Evolutionary conservation across 2,113 vertebrate genomes (phyloP), one percentile per base, ranked within the genome.

Genomic region (Amphilophus citrinellus): DNA sequence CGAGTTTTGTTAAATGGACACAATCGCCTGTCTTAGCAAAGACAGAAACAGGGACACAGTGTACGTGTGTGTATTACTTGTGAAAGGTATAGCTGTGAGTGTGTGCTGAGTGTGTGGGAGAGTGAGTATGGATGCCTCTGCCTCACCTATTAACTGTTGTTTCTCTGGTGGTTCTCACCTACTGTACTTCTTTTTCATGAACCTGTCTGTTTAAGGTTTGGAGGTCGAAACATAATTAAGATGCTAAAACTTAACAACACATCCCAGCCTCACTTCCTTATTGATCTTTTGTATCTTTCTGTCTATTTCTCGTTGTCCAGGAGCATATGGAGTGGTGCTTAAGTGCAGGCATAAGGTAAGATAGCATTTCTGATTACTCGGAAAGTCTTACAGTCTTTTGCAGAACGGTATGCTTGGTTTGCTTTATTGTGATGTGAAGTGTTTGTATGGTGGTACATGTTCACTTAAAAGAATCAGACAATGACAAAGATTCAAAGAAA

Each of bases 261-360:
- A 15, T 84, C 61, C 71, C 37, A 61, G 35, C 47, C 32, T 76
- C 47, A 61, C 20, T 62, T 47, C 61, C 56, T 76, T 53, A 59
- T 61, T 77, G 60, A 83, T 58, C 27, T 57, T 86, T 77, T 82
- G 61, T 82, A 10, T 77, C 27, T 83, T 73, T 84, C 17, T 78
- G 30, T 90, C 8, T 56, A 0, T 87, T 80, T 86, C 22, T 76
- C 24, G 10, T 59, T 57, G 17, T 87, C 22, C 84, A 99, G 98
- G 98, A 96, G 98, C 98, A 91, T 99, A 99, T 98, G 98, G 98
- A 86, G 98, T 99, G 96, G 98, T 99, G 92, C 97, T 99, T 89
- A 99, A 99, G 96, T 99, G 98, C 97, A 98, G 98, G 88, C 98
- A 99, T 92, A 99, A 99, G 97, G 98, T 97, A 97, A 97, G 97